phyloP scores from a whole-genome alignment of 2,797 vertebrate species.

The Gymnopithys bicolor region DNA sequence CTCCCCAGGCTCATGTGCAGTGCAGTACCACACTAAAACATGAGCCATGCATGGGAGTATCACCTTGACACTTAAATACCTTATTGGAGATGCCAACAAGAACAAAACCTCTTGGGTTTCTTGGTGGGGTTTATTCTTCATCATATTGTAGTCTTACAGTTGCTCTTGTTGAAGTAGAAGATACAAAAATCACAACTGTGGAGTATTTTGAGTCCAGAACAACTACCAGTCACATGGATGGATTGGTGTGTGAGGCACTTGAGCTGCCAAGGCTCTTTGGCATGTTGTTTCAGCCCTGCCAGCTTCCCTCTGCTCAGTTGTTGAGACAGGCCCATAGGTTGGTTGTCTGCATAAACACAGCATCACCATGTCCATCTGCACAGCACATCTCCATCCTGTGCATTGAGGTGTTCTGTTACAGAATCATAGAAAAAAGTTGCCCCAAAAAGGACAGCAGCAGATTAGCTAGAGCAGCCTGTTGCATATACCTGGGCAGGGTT shows the following conservation, averaged over 20 bases:
- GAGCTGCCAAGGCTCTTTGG: not conserved
- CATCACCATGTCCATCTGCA: not conserved
- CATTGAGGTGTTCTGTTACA: not conserved
- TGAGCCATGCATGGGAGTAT: not conserved
- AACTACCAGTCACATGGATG: not conserved
- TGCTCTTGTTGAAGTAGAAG: not conserved
- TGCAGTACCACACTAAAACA: not conserved
- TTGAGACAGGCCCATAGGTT: not conserved
- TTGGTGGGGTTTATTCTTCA: not conserved
- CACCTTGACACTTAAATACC: not conserved
- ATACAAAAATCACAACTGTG: not conserved
- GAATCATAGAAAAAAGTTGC: not conserved
- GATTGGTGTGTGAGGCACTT: rapidly evolving
- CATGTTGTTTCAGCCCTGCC: not conserved
- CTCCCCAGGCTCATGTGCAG: not conserved
- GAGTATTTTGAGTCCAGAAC: not conserved
- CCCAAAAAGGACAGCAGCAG: not conserved
- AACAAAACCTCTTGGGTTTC: not conserved
- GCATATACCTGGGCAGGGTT: not conserved
- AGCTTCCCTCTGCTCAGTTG: not conserved
- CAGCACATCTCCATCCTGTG: rapidly evolving
- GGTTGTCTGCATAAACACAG: rapidly evolving
- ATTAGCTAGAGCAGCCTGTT: not conserved
- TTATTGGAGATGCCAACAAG: not conserved
- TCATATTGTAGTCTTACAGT: not conserved